Base-by-base conservation (phyloP, 2,113 vertebrate species). In the Myxocyprinus asiaticus region DNA sequence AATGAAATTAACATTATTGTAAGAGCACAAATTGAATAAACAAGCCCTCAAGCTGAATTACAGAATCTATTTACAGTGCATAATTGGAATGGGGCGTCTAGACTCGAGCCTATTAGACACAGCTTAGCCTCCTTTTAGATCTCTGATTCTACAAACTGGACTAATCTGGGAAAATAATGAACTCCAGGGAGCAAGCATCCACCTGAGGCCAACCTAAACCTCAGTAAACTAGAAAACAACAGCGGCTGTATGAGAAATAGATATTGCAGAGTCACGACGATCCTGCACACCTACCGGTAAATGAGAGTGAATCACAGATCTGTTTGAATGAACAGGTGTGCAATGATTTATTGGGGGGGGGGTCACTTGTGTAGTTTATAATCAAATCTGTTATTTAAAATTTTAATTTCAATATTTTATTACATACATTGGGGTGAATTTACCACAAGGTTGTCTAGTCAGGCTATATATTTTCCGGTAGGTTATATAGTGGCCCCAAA, bases 11-110 rank as follows among this genome's bases (percentile, higher is more conserved):
- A 89, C 88, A 84, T 85, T 79, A 88, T 89, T 83, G 90, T 81
- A 88, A 89, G 89, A 87, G 86, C 86, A 86, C 71, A 85, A 90
- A 91, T 87, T 85, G 87, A 92, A 91, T 89, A 92, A 92, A 91
- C 90, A 90, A 90, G 87, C 87, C 90, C 87, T 84, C 85, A 80
- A 91, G 87, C 89, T 84, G 86, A 89, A 88, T 90, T 85, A 82
- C 82, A 77, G 85, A 86, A 91, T 91, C 87, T 92, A 92, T 93
- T 94, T 92, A 91, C 90, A 91, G 88, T 90, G 89, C 87, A 85
- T 94, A 92, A 93, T 93, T 93, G 91, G 88, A 87, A 88, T 85
- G 89, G 88, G 90, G 77, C 84, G 88, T 90, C 90, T 89, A 90
- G 90, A 90, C 89, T 85, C 89, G 5, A 90, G 90, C 85, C 91